Evolutionary conservation across 2,113 vertebrate species (phyloP).

Genomic region (Polypterus senegalus): DNA sequence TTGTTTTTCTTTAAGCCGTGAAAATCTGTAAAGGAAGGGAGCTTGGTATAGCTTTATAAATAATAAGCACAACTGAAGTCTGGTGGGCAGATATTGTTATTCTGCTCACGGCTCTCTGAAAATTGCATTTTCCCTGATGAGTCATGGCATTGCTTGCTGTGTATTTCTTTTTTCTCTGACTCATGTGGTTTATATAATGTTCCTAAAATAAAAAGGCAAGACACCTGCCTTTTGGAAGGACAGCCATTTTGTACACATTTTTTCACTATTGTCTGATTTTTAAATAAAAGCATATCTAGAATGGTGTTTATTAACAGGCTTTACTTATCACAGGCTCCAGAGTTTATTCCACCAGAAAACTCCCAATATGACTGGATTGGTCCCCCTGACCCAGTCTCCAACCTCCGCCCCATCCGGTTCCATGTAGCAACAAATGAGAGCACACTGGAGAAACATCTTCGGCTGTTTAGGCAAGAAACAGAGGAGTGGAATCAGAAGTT

Average conservation of each 20-base stretch:
- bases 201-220: not conserved
- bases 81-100: too few relatives aligned
- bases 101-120: too few relatives aligned
- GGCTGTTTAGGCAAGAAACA: conserved; percentile 71
- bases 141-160: too few relatives aligned
- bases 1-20: too few relatives aligned
- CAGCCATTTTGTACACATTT: conserved; percentile 18
- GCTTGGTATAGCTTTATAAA: too few relatives aligned
- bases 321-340: conserved; percentile 35
- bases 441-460: conserved; percentile 53
- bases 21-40: too few relatives aligned
- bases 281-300: too few relatives aligned
- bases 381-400: conserved; percentile 76
- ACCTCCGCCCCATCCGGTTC: conserved; percentile 72
- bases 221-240: not conserved
- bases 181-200: not conserved
- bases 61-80: too few relatives aligned
- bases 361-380: conserved; percentile 79
- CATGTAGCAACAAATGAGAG: conserved; percentile 60
- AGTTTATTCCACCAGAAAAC: conserved; percentile 49
- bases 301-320: too few relatives aligned
- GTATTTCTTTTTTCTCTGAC: not conserved
- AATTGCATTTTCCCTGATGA: too few relatives aligned
- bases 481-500: conserved; percentile 82
- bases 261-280: not conserved